Evolutionary conservation across 2,888 invertebrate genomes (phyloP).

Genomic region (Aphodius granarius): DNA sequence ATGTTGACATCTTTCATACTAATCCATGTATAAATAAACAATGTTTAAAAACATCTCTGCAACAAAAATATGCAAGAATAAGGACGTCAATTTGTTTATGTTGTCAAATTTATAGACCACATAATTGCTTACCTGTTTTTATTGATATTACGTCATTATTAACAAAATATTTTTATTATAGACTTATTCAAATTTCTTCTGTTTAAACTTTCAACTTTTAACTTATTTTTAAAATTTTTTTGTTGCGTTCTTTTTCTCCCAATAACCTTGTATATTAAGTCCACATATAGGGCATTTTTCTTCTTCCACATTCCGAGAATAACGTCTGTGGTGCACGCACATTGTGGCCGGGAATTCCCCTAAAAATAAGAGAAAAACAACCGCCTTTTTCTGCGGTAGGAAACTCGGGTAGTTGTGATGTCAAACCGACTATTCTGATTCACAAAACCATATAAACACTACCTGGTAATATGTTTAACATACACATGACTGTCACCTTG

Average conservation of each 20-base stretch:
- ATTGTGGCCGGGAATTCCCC: neutral
- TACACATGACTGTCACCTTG: neutral
- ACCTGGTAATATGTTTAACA: neutral
- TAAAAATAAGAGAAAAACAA: neutral
- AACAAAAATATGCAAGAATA: too few relatives aligned
- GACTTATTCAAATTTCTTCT: too few relatives aligned
- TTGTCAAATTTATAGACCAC: neutral
- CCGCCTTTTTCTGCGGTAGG: neutral
- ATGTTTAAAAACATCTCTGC: too few relatives aligned
- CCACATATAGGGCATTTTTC: neutral
- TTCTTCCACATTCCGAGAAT: neutral
- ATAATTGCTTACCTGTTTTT: neutral
- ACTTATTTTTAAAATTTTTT: too few relatives aligned
- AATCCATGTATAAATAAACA: too few relatives aligned
- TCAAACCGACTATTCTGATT: neutral
- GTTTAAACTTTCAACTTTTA: too few relatives aligned
- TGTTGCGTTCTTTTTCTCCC: neutral
- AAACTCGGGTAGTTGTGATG: neutral
- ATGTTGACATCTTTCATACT: too few relatives aligned
- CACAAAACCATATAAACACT: neutral
- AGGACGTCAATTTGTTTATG: neutral
- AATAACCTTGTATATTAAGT: neutral
- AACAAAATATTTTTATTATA: too few relatives aligned
- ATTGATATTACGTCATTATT: neutral
- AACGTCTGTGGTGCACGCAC: neutral